Conservation (phyloP, 2,888 invertebrate species). For the Metacarcinus magister region DNA sequence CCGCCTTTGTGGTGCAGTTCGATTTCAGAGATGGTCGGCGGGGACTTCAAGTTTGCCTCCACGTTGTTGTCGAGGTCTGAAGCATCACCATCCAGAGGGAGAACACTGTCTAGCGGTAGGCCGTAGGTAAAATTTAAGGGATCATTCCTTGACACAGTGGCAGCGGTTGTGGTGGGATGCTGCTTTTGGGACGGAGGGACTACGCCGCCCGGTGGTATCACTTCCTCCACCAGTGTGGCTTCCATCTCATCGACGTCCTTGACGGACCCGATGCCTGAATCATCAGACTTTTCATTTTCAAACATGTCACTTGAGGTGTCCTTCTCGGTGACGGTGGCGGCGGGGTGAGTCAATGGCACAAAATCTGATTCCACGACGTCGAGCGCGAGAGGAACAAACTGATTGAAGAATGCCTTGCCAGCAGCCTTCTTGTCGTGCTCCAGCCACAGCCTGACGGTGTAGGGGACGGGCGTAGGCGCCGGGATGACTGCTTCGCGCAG, state of each 20-base stretch:
- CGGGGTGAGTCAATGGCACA: constrained; percentile 54
- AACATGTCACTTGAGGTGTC: background rate
- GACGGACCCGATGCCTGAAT: background rate
- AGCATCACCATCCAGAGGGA: background rate
- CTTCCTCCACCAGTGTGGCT: background rate
- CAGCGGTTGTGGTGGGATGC: background rate
- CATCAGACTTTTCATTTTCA: background rate
- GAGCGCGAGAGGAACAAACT: constrained; percentile 63
- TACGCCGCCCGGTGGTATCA: background rate
- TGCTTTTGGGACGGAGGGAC: background rate
- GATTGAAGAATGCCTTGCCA: background rate
- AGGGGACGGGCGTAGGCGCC: constrained; percentile 70
- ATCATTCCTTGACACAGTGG: background rate
- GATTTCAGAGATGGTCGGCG: background rate
- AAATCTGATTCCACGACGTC: constrained; percentile 74
- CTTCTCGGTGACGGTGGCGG: background rate
- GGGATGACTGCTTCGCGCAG: constrained; percentile 71
- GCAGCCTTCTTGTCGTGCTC: constrained; percentile 37
- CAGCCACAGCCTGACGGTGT: constrained; percentile 46
- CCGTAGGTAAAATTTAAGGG: background rate
- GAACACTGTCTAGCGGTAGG: background rate
- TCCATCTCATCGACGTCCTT: background rate
- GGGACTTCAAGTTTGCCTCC: background rate
- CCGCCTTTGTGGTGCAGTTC: background rate
- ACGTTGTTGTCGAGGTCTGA: background rate